These are phyloP conservation scores for Dendrophyllia cribrosa DNA, from an alignment of 64 coral and sea anemone species.

Conservation along the genomic window DNA sequence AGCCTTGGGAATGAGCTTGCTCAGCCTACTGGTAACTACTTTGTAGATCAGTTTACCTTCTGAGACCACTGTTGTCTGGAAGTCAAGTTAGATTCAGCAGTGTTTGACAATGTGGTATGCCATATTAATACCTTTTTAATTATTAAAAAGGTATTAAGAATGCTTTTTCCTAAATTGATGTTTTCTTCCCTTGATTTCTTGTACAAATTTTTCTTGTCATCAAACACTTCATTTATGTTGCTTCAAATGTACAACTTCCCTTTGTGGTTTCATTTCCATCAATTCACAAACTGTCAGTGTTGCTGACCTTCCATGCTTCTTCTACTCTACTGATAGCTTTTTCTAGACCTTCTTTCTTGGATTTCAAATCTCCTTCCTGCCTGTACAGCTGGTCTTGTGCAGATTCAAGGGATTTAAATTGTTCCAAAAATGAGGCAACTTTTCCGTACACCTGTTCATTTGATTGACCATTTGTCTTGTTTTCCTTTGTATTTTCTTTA, in stretches of 20 bases:
- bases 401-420: constrained; percentile 41
- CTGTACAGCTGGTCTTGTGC: neutral
- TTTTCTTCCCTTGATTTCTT: too few relatives aligned
- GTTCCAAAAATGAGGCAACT: constrained; percentile 41
- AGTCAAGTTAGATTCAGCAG: too few relatives aligned
- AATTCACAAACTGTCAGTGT: neutral
- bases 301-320: constrained; percentile 26
- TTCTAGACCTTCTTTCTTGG: constrained; percentile 11
- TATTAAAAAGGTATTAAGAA: too few relatives aligned
- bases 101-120: too few relatives aligned
- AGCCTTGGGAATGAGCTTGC: too few relatives aligned
- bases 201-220: too few relatives aligned
- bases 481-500: neutral
- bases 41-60: too few relatives aligned
- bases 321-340: constrained; percentile 21
- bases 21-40: too few relatives aligned
- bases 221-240: too few relatives aligned
- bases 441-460: constrained; percentile 4
- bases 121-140: too few relatives aligned
- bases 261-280: neutral
- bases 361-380: constrained; percentile 12
- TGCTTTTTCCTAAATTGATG: too few relatives aligned
- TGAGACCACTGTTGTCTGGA: too few relatives aligned
- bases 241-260: neutral
- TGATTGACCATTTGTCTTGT: neutral